A percentile compares a stretch with the other conserved stretches of the same genome.
These are phyloP conservation scores for Quadroppia sp. DNA, from an alignment of 2,888 invertebrate species.

Conservation along the genomic window DNA sequence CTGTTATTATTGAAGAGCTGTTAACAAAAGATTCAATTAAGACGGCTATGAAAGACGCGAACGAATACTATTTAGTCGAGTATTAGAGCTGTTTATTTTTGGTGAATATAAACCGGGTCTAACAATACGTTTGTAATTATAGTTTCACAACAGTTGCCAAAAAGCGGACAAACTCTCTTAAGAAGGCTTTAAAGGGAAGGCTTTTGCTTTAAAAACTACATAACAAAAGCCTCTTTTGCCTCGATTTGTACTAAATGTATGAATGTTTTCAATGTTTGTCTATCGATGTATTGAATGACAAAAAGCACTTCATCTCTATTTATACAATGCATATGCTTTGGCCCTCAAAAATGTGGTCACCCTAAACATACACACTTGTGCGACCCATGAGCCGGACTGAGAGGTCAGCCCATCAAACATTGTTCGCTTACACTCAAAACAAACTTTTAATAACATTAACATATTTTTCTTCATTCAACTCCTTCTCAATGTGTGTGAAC, in stretches of 20 bases:
- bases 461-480: neutral
- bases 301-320: conserved; percentile 34
- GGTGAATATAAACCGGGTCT: conserved; percentile 21
- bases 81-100: conserved; percentile 37
- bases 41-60: conserved; percentile 24
- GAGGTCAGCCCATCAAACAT: conserved; percentile 4
- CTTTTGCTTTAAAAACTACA: conserved; percentile 31
- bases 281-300: conserved; percentile 32
- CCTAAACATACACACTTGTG: conserved; percentile 36
- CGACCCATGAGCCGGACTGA: neutral
- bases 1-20: conserved; percentile 37
- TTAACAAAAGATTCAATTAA: conserved; percentile 39
- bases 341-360: conserved; percentile 16
- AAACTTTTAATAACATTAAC: conserved; percentile 15
- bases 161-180: conserved; percentile 6
- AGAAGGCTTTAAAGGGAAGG: conserved; percentile 20
- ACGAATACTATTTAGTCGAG: conserved; percentile 34
- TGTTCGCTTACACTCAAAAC: conserved; percentile 4
- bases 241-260: conserved; percentile 7
- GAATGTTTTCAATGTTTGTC: conserved; percentile 9
- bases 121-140: conserved; percentile 34
- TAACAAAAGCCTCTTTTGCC: conserved; percentile 24
- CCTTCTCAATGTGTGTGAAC: neutral
- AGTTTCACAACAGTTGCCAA: conserved; percentile 31
- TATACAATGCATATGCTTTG: conserved; percentile 23